Conservation (phyloP, 1,140 invertebrate genomes). For the Metopolophium dirhodum region DNA sequence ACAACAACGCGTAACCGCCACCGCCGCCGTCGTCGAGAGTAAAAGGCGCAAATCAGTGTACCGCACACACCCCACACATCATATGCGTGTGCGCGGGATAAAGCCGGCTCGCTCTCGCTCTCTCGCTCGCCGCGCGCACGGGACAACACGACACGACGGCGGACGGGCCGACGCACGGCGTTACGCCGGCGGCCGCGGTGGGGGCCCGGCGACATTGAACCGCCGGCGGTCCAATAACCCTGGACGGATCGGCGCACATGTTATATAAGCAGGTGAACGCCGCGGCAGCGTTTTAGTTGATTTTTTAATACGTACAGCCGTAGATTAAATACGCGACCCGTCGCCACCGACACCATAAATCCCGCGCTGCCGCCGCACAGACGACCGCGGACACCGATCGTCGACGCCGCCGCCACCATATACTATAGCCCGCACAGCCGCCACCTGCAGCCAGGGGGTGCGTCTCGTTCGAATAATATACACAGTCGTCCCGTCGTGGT, state of each 20-base stretch:
- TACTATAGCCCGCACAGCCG: not conserved
- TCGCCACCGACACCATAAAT: not conserved
- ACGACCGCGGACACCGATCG: not conserved
- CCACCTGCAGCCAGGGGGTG: not conserved
- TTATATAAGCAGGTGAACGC: slow-evolving; percentile 57
- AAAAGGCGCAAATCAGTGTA: slow-evolving; percentile 47
- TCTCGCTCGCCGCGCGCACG: not conserved
- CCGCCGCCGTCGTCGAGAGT: slow-evolving; percentile 3
- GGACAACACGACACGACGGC: not conserved
- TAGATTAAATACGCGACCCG: slow-evolving; percentile 46
- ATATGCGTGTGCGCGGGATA: not conserved
- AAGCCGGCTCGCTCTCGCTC: not conserved
- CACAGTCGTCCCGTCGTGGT: no score
- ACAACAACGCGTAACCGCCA: not conserved
- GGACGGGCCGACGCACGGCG: not conserved
- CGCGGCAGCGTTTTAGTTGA: slow-evolving; percentile 56
- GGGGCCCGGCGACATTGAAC: slow-evolving; percentile 56
- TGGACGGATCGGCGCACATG: slow-evolving; percentile 48
- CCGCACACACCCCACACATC: not conserved
- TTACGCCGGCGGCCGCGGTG: slow-evolving; percentile 26
- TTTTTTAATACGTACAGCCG: slow-evolving; percentile 56
- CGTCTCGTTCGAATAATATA: not conserved
- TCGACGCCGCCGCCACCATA: not conserved
- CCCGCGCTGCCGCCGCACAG: not conserved
- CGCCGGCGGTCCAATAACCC: slow-evolving; percentile 55